A percentile compares a stretch with the other conserved stretches of the same genome.
Evolutionary conservation across 2,888 invertebrate species (phyloP).

Genomic region (Hirtodrosophila confusa): DNA sequence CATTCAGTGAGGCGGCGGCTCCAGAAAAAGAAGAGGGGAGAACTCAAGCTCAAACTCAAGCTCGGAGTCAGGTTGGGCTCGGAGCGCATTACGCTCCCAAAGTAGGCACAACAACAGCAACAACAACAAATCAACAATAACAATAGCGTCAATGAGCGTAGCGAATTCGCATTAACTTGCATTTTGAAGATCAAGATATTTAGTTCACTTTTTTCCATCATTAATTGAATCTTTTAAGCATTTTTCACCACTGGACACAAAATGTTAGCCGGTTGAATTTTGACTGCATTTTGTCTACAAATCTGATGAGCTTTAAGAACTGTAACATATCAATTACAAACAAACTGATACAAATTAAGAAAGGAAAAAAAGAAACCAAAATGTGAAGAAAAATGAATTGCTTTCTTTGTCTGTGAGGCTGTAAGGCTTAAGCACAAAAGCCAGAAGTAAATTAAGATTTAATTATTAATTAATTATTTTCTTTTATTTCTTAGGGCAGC

Average conservation of each 20-base stretch:
- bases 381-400: not conserved
- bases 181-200: constrained; percentile 42
- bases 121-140: constrained; percentile 26
- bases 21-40: constrained; percentile 43
- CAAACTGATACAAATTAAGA: constrained; percentile 13
- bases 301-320: constrained; percentile 20
- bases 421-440: no score
- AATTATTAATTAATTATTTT: no score
- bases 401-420: no score
- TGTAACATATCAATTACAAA: constrained; percentile 68
- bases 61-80: constrained; percentile 24
- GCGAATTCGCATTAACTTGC: constrained; percentile 72
- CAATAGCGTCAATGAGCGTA: constrained; percentile 59
- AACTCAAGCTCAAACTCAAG: constrained; percentile 15
- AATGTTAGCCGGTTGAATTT: constrained; percentile 13
- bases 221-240: constrained; percentile 52
- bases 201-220: constrained; percentile 31
- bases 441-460: no score
- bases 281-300: constrained; percentile 11
- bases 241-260: constrained; percentile 6
- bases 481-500: no score
- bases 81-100: constrained; percentile 23
- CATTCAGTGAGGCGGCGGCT: constrained; percentile 62
- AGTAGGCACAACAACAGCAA: constrained; percentile 45
- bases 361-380: constrained; percentile 1